phyloP scores from a whole-genome alignment of 2,113 vertebrate genomes.

The Sinocyclocheilus rhinocerous region DNA sequence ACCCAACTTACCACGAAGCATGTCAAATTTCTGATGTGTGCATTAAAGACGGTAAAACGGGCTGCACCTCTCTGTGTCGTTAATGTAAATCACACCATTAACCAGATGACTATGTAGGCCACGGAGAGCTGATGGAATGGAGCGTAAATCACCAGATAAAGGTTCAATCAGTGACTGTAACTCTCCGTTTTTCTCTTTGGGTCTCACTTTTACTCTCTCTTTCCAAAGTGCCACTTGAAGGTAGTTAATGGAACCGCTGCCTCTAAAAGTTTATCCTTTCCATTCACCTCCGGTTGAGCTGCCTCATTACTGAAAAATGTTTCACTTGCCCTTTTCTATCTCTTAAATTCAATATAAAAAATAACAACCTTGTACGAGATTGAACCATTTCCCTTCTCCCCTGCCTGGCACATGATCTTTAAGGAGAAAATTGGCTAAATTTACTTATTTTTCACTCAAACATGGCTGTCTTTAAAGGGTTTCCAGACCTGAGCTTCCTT shows the following conservation, averaged over 20 bases:
- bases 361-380: background rate
- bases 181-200: constrained; percentile 7
- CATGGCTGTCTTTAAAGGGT: background rate
- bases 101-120: background rate
- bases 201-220: constrained; percentile 19
- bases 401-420: background rate
- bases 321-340: constrained; percentile 32
- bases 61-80: constrained; percentile 14
- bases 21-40: constrained; percentile 37
- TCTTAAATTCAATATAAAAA: constrained; percentile 17
- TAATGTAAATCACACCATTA: constrained; percentile 45
- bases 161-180: constrained; percentile 41
- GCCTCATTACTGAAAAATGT: constrained; percentile 16
- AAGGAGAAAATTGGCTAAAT: background rate
- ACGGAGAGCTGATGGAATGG: constrained; percentile 19
- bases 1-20: constrained; percentile 28
- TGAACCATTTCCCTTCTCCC: background rate
- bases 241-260: constrained; percentile 15
- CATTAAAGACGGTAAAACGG: constrained; percentile 20
- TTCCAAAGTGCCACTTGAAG: constrained; percentile 27
- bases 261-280: constrained; percentile 4
- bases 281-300: constrained; percentile 19
- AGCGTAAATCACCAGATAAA: constrained; percentile 43
- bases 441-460: background rate
- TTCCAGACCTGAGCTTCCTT: background rate